These are phyloP conservation scores for Uloborus plumipes DNA, from an alignment of 2,888 invertebrate genomes.

Conservation along the genomic window DNA sequence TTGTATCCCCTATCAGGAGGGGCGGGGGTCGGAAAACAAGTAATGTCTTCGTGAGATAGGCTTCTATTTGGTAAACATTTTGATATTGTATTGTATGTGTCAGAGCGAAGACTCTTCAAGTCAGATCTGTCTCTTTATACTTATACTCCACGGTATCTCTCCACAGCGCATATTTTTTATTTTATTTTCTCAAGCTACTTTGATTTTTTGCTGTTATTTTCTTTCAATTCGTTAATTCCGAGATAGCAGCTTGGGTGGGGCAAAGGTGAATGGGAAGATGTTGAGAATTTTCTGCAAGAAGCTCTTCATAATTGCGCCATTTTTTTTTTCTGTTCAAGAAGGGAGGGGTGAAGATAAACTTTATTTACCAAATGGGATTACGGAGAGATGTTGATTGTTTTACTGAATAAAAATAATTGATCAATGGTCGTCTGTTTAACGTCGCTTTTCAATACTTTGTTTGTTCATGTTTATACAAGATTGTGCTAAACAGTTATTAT, in stretches of 20 bases:
- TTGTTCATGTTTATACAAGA: too few species aligned
- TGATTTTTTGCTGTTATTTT: constrained; percentile 11
- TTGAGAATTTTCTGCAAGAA: constrained; percentile 7
- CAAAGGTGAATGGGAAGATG: constrained; percentile 57
- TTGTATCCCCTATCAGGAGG: constrained; percentile 41
- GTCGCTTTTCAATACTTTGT: too few species aligned
- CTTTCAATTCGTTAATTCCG: constrained; percentile 31
- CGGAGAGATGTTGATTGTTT: too few species aligned
- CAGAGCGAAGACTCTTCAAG: constrained; percentile 36
- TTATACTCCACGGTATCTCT: neutral
- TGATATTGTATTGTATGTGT: constrained; percentile 54
- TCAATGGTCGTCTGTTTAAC: too few species aligned
- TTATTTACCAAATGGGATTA: neutral
- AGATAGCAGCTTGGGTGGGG: constrained; percentile 44
- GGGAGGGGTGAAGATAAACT: constrained; percentile 16
- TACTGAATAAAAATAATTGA: too few species aligned
- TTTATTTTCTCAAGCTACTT: neutral
- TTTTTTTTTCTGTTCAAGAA: constrained; percentile 21
- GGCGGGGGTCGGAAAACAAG: constrained; percentile 38
- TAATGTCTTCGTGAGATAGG: constrained; percentile 43
- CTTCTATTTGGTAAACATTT: constrained; percentile 60
- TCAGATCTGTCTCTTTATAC: neutral
- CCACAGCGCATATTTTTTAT: constrained; percentile 3
- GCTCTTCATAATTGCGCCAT: constrained; percentile 26
- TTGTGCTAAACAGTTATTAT: too few species aligned